Evolutionary conservation across 1,140 invertebrate species (phyloP), one percentile per base, ranked within the genome.

Genomic region (Zaprionus capensis): DNA sequence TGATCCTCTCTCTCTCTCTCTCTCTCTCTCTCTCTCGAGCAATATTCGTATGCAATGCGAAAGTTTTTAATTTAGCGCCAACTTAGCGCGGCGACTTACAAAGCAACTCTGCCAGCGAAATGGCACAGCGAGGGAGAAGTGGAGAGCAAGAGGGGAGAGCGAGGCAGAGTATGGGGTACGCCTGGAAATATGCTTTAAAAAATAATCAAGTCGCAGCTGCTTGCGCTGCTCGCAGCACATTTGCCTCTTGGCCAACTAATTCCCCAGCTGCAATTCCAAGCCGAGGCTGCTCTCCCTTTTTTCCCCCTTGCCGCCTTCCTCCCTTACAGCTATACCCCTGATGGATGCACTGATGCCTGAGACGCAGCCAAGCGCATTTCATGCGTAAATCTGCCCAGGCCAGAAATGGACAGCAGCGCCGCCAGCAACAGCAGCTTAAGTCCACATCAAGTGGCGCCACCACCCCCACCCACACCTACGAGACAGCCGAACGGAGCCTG

Each of bases 1-100:
- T 81, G 71, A 70, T 78, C 49, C 41, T 66, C 71, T 79, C 51
- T 78, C 75, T 70, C 51, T 69, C 74, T 79, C 51, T 5, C 26
- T 26, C 26, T 5, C 26, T 28, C 26, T 28, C 28, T 69, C 75
- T 79, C 51, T 78, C 71, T 76, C 51, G 81, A 82, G 81, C 75
- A 88, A 88, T 85, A 88, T 51, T 22, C 46, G 46, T 90, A 90
- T 88, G 85, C 80, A 90, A 85, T 79, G 81, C 78, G 71, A 90
- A 91, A 91, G 76, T 91, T 90, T 90, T 90, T 90, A 90, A 90
- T 90, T 90, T 90, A 90, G 85, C 85, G 85, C 85, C 82, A 90
- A 90, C 85, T 90, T 90, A 88, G 82, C 86, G 75, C 80, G 75
- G 83, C 80, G 83, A 86, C 83, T 86, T 76, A 64, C 77, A 86